Conservation (phyloP, 2,113 vertebrate species). For the Anser brachyrhynchus region DNA sequence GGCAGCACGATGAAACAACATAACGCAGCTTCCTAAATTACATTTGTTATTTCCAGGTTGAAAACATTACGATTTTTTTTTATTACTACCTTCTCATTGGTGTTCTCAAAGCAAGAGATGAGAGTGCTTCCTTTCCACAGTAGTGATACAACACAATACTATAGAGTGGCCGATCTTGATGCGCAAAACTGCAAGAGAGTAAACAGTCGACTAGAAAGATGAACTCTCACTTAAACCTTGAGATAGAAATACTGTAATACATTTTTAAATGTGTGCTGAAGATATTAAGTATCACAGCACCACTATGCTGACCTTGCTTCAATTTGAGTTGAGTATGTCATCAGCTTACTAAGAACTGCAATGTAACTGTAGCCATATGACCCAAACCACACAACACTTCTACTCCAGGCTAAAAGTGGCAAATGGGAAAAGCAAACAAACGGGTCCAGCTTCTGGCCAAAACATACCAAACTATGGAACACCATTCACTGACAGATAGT, state of each 20-base stretch:
- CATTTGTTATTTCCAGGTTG: background rate
- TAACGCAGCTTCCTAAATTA: background rate
- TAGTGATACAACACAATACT: background rate
- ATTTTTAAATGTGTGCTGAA: background rate
- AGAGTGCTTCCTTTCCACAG: background rate
- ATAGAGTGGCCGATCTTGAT: background rate
- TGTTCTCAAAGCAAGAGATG: background rate
- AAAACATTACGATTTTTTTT: background rate
- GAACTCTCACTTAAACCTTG: background rate
- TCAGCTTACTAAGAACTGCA: background rate
- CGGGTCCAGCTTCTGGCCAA: background rate
- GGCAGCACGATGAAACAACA: background rate
- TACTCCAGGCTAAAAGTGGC: background rate
- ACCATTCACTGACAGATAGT: background rate
- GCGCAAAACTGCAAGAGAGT: background rate
- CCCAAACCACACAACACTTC: background rate
- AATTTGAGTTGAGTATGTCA: background rate
- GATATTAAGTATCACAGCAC: background rate
- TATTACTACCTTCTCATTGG: background rate
- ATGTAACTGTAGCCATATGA: background rate
- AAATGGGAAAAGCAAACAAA: background rate
- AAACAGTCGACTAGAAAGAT: background rate
- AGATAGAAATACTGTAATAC: background rate
- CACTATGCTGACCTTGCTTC: background rate
- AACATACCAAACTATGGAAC: background rate